Base-by-base conservation (phyloP, 2,888 invertebrate species). In the Lissonota sp. region DNA sequence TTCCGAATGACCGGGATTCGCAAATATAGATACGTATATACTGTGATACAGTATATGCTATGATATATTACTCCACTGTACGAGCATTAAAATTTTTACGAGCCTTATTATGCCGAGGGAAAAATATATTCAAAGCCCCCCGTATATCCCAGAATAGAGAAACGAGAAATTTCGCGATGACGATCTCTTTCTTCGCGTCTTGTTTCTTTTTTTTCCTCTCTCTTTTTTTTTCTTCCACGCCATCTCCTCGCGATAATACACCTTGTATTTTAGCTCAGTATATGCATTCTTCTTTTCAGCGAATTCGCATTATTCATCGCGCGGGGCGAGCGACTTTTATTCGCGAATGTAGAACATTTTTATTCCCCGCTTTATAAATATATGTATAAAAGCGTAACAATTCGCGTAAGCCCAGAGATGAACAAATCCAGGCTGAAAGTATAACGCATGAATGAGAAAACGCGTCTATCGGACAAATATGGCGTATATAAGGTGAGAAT, bases 221-320 rank as follows among this genome's bases (percentile, higher is more conserved):
- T 60, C 14, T 39, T 60, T 74, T 42, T 58, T 55, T 57, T 64
- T 39, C 39, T n/a, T 63, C 58, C 12, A 14, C 40, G n/a, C 12
- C 5, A 8, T 40, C 42, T 40, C 10, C 12, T 51, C 6, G 72
- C 44, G 37, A 55, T 53, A 53, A 44, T 53, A 40, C 12, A n/a
- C 10, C 16, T 51, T 60, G 10, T 62, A 62, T 53, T 53, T 26
- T 26, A 26, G 26, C 26, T 26, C 26, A 26, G 26, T 26, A 26
- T 26, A 26, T 26, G 26, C 26, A 26, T 26, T 26, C 26, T 26
- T 51, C 14, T 53, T 63, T 42, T 14, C 57, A 67, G 40, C 37
- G 53, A 74, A 70, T 57, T 49, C 44, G 64, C 66, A 80, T 80
- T 80, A 80, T 75, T 80, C 66, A 75, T 71, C 53, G 49, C 49